Evolutionary conservation across 2,888 invertebrate genomes (phyloP), one percentile per base, ranked within the genome.

Genomic region (Callimorpha dominula): DNA sequence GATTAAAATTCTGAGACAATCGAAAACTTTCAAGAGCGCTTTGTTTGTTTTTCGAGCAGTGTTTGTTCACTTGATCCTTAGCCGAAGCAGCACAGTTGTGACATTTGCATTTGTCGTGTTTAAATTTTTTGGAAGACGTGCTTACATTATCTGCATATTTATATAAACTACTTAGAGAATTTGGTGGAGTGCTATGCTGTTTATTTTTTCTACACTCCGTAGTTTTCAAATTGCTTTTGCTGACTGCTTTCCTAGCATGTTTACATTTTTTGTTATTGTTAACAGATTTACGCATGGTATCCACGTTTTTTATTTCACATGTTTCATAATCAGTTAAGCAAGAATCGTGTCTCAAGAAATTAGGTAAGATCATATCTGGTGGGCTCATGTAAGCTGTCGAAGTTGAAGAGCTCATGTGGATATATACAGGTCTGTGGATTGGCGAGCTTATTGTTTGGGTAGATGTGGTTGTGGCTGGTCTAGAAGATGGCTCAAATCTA

Each of bases 321-420:
- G 78, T 31, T 81, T 90, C 88, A 65, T 90, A 86, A 73, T 85
- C 86, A 42, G 85, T 84, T 42, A 84, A 75, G 40, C 66, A 73
- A 76, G 84, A 85, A 76, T 87, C 84, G 40, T 82, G 83, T 84
- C 80, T 91, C 60, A 95, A 81, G 79, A 87, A 92, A 76, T 87
- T 87, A 0, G 95, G 95, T 72, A 94, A 78, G 15, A 96, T 89
- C 77, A 92, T 83, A 75, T 96, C 96, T 62, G 96, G 96, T 9
- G 96, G 96, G 77, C 96, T 96, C 95, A 96, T 92, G 77, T 96
- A 96, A 0, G 95, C 92, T 14, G 96, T 96, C 4, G 96, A 96
- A 17, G 95, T 95, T 3, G 96, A 95, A 17, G 96, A 95, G 81
- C 95, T 95, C 92, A 95, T 93, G 71, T 94, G 95, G 76, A 91